Base-by-base conservation (phyloP, 2,113 vertebrate genomes). In the Sprattus sprattus region DNA sequence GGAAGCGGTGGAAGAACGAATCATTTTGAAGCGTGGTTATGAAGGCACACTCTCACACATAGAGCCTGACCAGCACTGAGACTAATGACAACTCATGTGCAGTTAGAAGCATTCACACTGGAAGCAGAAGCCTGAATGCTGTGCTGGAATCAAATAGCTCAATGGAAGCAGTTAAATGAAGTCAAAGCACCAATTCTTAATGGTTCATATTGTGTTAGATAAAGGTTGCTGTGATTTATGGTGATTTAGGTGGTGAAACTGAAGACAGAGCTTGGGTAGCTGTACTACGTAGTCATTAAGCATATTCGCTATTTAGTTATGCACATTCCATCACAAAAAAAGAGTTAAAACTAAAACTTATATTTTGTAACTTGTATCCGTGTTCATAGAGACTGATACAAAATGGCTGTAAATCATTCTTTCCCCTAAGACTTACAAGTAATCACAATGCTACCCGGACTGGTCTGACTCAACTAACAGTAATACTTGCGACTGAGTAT, bases 61-160 rank as follows among this genome's bases (percentile, higher is more conserved):
- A 60, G 18, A 60, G 54, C 18, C 20, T 60, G 5, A 7, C 18
- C 54, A 60, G 20, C 54, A 60, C 54, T 60, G 54, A 60, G 22
- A 60, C 54, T 20, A 60, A 22, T 60, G 18, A 60, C 18, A 11
- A 52, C 10, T 52, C 10, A 52, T 52, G 50, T 52, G 11, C 2
- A 60, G 18, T 6, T 60, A 20, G 54, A 60, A 7, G 54, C 54
- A 6, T 60, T 60, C 20, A 20, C 1, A 20, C 18, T 22, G 18
- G 20, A 85, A 88, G 90, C 89, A 90, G 90, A 84, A 83, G 82
- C 81, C n/a, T 22, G 39, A 82, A 47, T 71, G 49, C 87, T 83
- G 0, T 82, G n/a, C 52, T 60, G 20, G 54, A 7, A 22, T 60
- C 54, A 60, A 60, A 22, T 22, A 60, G 54, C 54, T 22, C 6